Evolutionary conservation across 64 coral and sea anemone genomes (phyloP), one percentile per base, ranked within the genome.

Genomic region (Orbicella faveolata): DNA sequence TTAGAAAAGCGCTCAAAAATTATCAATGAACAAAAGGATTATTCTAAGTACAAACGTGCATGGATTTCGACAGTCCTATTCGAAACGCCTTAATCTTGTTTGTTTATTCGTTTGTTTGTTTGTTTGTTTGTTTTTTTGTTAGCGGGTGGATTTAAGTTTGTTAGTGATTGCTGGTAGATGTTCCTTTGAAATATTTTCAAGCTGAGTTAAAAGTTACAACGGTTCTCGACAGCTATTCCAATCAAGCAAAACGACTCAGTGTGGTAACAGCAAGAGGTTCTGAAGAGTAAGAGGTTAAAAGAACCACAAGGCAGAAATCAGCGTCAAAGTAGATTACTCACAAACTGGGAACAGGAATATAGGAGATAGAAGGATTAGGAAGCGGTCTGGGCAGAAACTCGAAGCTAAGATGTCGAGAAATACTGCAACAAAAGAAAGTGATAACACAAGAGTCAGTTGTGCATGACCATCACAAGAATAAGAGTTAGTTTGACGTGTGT

Each of bases 361-460:
- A 85, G 0, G 82, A 85, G 25, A 85, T 73, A 62, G 75, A 92
- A 80, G 74, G 76, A 33, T 37, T 52, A 36, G 37, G 82, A 70
- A 37, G 82, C 41, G 62, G 64, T 66, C 61, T 85, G 36, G 90
- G 90, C 14, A 92, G 83, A 80, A 79, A 92, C 76, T 92, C 90
- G 90, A 79, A 80, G 90, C 90, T 92, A 76, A 67, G 76, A 86
- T 92, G 83, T 67, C 90, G 79, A 92, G 73, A 76, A 61, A 88
- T 59, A n/a, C 87, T 75, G 75, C 73, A 88, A 78, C 9, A 85
- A 4, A 85, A 84, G 61, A 67, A 16, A 83, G 65, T 85, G 9
- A 72, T 10, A 85, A 37, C 19, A 85, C 65, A 52, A 85, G 37
- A 10, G 41, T 72, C 36, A 85, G 37, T 72, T 85, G 65, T 53